phyloP scores from a whole-genome alignment of 1,140 invertebrate genomes.

The Pemphigus obesinymphae region DNA sequence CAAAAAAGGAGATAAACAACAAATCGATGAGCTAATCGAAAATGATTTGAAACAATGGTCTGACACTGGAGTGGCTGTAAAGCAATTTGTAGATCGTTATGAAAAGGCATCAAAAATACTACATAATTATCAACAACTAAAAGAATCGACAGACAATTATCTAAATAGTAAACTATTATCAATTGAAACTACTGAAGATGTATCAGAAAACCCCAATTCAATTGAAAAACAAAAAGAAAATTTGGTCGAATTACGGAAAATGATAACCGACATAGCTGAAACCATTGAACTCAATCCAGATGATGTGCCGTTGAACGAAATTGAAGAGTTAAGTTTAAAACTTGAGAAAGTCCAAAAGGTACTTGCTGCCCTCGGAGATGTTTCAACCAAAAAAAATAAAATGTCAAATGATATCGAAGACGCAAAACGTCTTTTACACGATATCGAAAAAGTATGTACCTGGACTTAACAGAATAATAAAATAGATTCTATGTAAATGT shows the following conservation, averaged over 20 bases:
- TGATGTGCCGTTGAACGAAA: slow-evolving; percentile 62
- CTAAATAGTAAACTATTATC: background rate
- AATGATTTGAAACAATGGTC: background rate
- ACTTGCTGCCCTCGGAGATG: slow-evolving; percentile 66
- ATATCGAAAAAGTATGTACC: slow-evolving; percentile 44
- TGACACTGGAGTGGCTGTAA: background rate
- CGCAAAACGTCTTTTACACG: slow-evolving; percentile 44
- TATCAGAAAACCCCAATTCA: background rate
- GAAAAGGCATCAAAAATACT: background rate
- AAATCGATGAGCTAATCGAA: background rate
- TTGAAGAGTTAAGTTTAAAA: slow-evolving; percentile 69
- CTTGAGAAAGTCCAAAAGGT: slow-evolving; percentile 70
- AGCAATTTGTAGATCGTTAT: background rate
- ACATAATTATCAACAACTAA: background rate
- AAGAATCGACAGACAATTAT: background rate
- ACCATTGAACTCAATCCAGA: slow-evolving; percentile 67
- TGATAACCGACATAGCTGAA: slow-evolving; percentile 69
- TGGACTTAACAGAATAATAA: background rate
- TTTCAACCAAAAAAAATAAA: slow-evolving; percentile 59
- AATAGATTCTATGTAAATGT: background rate
- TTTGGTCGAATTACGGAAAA: slow-evolving; percentile 66
- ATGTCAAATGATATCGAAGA: slow-evolving; percentile 52
- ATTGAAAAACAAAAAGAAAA: slow-evolving; percentile 55
- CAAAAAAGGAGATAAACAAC: background rate
- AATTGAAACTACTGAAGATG: slow-evolving; percentile 10